Evolutionary conservation across 2,888 invertebrate species (phyloP).

Genomic region (Leucophora obtusa): DNA sequence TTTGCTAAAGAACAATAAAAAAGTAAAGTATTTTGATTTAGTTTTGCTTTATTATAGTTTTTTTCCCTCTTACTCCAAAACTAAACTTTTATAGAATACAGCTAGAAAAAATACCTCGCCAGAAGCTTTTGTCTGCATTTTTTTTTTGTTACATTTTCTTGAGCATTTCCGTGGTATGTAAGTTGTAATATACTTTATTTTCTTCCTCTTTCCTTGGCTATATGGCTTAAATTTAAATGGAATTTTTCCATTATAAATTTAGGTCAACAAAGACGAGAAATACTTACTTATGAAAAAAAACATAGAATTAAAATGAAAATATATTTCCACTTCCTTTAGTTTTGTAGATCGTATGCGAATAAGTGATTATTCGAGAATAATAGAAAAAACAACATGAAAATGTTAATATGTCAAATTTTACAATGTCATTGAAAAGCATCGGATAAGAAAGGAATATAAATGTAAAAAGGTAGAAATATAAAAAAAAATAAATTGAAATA

Average conservation of each 20-base stretch:
- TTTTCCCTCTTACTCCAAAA: constrained; percentile 64
- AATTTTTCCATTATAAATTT: constrained; percentile 74
- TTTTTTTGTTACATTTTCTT: constrained; percentile 31
- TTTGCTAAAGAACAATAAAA: constrained; percentile 52
- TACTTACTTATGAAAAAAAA: constrained; percentile 6
- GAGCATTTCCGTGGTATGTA: constrained; percentile 40
- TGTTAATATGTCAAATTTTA: constrained; percentile 60
- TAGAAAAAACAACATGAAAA: constrained; percentile 41
- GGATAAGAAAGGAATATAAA: constrained; percentile 25
- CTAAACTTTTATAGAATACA: background rate
- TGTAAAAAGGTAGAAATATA: background rate
- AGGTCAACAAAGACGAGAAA: constrained; percentile 70
- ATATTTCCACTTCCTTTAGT: constrained; percentile 41
- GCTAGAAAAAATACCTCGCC: constrained; percentile 39
- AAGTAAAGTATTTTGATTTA: constrained; percentile 46
- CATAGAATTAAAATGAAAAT: constrained; percentile 49
- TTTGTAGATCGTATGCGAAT: constrained; percentile 9
- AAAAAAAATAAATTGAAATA: constrained; percentile 17
- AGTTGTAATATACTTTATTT: constrained; percentile 18
- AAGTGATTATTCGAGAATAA: constrained; percentile 1
- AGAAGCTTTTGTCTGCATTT: constrained; percentile 60
- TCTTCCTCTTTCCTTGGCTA: constrained; percentile 5
- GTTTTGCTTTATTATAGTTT: constrained; percentile 55
- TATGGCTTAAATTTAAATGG: constrained; percentile 65
- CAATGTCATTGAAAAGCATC: constrained; percentile 39